Base-by-base conservation (phyloP, 2,113 vertebrate genomes). In the Haliaeetus leucogaster region DNA sequence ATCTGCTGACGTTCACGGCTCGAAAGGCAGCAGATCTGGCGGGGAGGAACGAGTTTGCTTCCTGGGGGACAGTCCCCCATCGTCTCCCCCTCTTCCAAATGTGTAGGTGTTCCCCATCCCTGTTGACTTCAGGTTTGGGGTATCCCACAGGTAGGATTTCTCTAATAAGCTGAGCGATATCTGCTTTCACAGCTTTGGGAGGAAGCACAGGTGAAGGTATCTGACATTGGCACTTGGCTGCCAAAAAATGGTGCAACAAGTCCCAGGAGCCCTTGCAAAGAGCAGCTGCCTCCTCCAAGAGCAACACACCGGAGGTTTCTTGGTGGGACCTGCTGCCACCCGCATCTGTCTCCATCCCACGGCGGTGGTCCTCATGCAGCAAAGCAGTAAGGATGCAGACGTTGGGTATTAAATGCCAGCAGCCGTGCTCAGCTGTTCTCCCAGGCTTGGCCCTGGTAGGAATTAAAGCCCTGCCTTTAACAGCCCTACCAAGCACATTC, bases 221-320 rank as follows among this genome's bases (percentile, higher is more conserved):
- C 63, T 22, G 38, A 2, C 10, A 7, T 0, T 20, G 34, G 38
- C 38, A 8, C 34, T 43, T 27, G 50, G 40, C 32, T 86, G 61
- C 77, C 45, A 30, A 52, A 61, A 87, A 21, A 4, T 1, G 6
- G 13, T 7, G 42, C 45, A 65, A n/a, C 3, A 3, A 16, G 32
- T n/a, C 26, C 32, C 59, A 2, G 56, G 50, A 74, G 50, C 77
- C 30, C 55, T 20, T 13, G 29, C 32, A 52, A 23, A 12, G 22
- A 56, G 59, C 74, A 78, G 65, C 63, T 65, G 21, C 77, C 68
- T 66, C 72, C 63, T 59, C 45, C 34, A 19, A 40, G 29, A 68
- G 70, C 63, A 59, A 16, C 34, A 6, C 23, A 3, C 0, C 0
- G 65, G 15, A 23, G 63, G 34, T 5, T 58, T 79, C 66, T 20